Conservation (phyloP, 2,797 vertebrate species). For the Muraenolepis orangiensis region DNA sequence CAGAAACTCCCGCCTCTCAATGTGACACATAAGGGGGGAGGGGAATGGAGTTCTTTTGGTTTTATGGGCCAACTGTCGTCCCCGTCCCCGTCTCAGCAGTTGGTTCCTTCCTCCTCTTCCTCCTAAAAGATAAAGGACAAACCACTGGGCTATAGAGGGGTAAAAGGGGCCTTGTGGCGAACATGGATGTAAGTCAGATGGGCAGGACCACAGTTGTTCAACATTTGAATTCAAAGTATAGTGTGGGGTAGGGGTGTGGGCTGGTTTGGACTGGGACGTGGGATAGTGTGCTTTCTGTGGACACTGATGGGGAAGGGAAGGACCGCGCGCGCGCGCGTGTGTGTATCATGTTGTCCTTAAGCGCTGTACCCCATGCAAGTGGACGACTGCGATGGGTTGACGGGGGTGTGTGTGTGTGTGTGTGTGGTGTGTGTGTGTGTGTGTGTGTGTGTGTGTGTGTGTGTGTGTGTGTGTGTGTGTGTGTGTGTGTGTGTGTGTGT, state of each 20-base stretch:
- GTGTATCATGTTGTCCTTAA: too few relatives aligned
- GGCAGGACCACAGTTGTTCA: not conserved
- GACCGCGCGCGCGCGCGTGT: slow-evolving; percentile 37
- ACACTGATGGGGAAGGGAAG: slow-evolving; percentile 61
- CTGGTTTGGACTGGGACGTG: slow-evolving; percentile 23
- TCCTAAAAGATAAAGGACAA: slow-evolving; percentile 63
- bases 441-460: slow-evolving; percentile 1
- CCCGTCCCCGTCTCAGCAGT: slow-evolving; percentile 52
- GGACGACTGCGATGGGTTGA: too few relatives aligned
- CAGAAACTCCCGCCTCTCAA: slow-evolving; percentile 54
- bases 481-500: not conserved
- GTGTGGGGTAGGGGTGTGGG: slow-evolving; percentile 18
- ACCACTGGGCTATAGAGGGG: slow-evolving; percentile 51
- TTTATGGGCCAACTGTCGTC: slow-evolving; percentile 30
- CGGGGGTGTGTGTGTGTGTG: too few relatives aligned
- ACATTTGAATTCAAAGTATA: slow-evolving; percentile 17
- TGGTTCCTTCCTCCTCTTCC: slow-evolving; percentile 36
- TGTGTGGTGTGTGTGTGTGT: slow-evolving; percentile 22
- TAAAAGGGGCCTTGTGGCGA: slow-evolving; percentile 19
- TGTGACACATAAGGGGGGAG: slow-evolving; percentile 59
- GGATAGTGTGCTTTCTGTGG: slow-evolving; percentile 34
- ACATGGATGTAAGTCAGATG: not conserved
- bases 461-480: not conserved
- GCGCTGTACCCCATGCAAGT: too few relatives aligned
- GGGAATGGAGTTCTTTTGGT: not conserved